Conservation (phyloP, 37 sponge, comb jelly and placozoan genomes). For the Haliclona indistincta region DNA sequence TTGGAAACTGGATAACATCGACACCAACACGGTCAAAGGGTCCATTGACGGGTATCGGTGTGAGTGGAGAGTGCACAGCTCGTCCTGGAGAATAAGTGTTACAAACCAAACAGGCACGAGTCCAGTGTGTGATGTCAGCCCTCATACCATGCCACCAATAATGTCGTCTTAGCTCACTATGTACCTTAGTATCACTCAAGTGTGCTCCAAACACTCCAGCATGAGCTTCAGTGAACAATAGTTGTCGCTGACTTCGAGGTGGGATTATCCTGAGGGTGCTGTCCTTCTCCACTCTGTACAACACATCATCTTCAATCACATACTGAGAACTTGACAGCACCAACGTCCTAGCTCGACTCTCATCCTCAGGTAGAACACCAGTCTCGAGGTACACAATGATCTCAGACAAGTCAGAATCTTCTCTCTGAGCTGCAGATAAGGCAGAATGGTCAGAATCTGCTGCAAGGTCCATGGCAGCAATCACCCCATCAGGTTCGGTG, state of each 20-base stretch:
- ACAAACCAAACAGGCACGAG: slow-evolving; percentile 33
- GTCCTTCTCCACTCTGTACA: slow-evolving; percentile 47
- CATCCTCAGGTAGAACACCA: slow-evolving; percentile 42
- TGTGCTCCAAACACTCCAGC: slow-evolving; percentile 39
- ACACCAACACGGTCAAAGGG: slow-evolving; percentile 62
- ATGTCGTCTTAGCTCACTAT: slow-evolving; percentile 30
- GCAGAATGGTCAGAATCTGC: background rate
- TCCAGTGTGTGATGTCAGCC: slow-evolving; percentile 29
- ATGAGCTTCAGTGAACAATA: slow-evolving; percentile 44
- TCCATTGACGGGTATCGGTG: slow-evolving; percentile 52
- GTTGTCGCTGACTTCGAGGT: slow-evolving; percentile 10
- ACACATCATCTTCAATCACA: slow-evolving; percentile 17
- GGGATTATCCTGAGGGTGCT: slow-evolving; percentile 38
- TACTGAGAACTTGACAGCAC: slow-evolving; percentile 19
- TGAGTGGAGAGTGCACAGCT: slow-evolving; percentile 17
- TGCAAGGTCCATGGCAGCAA: background rate
- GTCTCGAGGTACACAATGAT: slow-evolving; percentile 27
- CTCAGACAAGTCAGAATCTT: slow-evolving; percentile 8
- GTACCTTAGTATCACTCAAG: slow-evolving; percentile 34
- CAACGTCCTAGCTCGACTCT: slow-evolving; percentile 4
- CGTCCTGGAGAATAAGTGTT: slow-evolving; percentile 29
- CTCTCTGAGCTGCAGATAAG: slow-evolving; percentile 13
- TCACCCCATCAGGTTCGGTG: background rate
- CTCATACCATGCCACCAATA: slow-evolving; percentile 62
- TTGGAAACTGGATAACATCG: slow-evolving; percentile 43